Evolutionary conservation across 2,888 invertebrate species (phyloP), one percentile per base, ranked within the genome.

Genomic region (Ecliptopera silaceata): DNA sequence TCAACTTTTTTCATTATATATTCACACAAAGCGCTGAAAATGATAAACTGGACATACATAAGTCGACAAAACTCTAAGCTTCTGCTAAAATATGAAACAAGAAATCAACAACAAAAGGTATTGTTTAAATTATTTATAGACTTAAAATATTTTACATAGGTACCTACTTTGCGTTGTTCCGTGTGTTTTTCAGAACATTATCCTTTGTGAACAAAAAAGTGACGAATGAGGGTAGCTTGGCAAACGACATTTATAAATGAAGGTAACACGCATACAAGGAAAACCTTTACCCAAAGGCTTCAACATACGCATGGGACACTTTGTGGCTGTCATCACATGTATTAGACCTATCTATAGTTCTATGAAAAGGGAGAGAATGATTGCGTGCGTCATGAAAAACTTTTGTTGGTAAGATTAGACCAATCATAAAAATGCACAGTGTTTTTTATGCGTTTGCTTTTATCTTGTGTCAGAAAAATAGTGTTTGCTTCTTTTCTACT

Each of bases 211-310:
- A 56, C 42, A 46, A 45, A 53, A 53, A 58, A 49, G 41, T 49
- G 53, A 58, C 26, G 45, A 52, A 56, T 60, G 53, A 42, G 31
- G 44, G 45, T 34, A 53, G 49, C 41, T 47, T 39, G 42, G 41
- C 41, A 13, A 43, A 11, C 13, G 53, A 58, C 53, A 26, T 49
- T 36, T 45, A 58, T 20, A 58, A 53, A 57, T 57, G 56, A 51
- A 51, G 50, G 54, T 44, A 36, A 12, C 46, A 36, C 34, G 13
- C 20, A 34, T 13, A 41, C 36, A 36, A 36, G 41, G 12, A 46
- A 38, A 36, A 36, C 45, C 52, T 39, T 46, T 39, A 32, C 39
- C 38, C 52, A 32, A 22, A 39, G 20, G 10, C 13, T 46, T 18
- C 34, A 36, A 20, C 34, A 46, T 36, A 46, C 34, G 22, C 45